Conservation (phyloP, 2,797 vertebrate genomes). For the Sebastes minor region DNA sequence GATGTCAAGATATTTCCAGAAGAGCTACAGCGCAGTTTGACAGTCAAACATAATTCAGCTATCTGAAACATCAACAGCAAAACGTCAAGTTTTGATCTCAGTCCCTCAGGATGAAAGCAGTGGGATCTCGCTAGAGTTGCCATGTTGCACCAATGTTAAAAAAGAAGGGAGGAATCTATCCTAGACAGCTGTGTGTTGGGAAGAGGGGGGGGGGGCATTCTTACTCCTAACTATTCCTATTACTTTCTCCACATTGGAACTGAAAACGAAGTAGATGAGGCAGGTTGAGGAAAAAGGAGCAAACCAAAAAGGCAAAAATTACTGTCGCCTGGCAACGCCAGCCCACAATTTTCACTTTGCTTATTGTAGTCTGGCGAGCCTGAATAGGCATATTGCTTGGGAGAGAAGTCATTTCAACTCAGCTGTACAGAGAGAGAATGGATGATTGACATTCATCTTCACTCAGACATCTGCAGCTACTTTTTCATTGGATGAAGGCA, state of each 20-base stretch:
- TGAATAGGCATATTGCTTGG: slow-evolving; percentile 43
- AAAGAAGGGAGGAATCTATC: neutral
- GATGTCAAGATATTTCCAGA: slow-evolving; percentile 26
- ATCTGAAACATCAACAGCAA: slow-evolving; percentile 25
- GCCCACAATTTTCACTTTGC: slow-evolving; percentile 29
- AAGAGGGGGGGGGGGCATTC: neutral
- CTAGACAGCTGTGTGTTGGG: neutral
- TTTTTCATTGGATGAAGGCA: slow-evolving; percentile 3
- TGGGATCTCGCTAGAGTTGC: neutral
- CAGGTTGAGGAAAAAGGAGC: slow-evolving; percentile 21
- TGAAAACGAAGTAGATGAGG: neutral
- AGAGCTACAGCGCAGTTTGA: slow-evolving; percentile 1
- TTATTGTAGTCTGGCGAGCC: slow-evolving; percentile 40
- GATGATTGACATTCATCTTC: slow-evolving; percentile 29
- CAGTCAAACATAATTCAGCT: slow-evolving; percentile 13
- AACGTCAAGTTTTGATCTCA: slow-evolving; percentile 28
- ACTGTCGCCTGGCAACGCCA: slow-evolving; percentile 39
- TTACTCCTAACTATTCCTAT: neutral
- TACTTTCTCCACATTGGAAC: slow-evolving; percentile 14
- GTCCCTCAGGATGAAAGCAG: slow-evolving; percentile 18
- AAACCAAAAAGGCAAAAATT: slow-evolving; percentile 30
- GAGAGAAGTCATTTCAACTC: slow-evolving; percentile 28
- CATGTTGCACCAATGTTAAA: neutral
- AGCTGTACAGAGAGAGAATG: slow-evolving; percentile 4
- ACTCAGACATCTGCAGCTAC: neutral